Evolutionary conservation across 2,888 invertebrate genomes (phyloP).

Genomic region (Cephus pygmeus): DNA sequence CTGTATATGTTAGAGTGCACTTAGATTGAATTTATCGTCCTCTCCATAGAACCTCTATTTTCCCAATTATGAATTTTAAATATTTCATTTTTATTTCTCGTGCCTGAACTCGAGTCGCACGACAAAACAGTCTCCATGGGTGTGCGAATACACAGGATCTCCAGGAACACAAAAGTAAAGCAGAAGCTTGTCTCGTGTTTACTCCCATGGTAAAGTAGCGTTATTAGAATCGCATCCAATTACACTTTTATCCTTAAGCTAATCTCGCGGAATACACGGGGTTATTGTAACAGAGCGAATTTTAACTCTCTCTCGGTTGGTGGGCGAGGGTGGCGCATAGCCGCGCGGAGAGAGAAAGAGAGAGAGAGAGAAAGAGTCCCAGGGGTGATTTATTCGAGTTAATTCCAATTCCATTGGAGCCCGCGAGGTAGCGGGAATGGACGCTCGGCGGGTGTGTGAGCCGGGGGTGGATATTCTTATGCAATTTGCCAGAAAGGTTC

Average conservation of each 20-base stretch:
- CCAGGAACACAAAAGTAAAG: neutral
- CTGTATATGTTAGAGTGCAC: neutral
- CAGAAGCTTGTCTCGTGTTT: neutral
- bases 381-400: slow-evolving; percentile 64
- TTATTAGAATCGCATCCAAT: neutral
- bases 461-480: slow-evolving; percentile 64
- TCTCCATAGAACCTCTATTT: neutral
- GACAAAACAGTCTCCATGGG: neutral
- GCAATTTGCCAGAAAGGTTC: slow-evolving; percentile 68
- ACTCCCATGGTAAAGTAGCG: neutral
- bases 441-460: slow-evolving; percentile 37
- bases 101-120: neutral
- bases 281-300: slow-evolving; percentile 56
- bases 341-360: slow-evolving; percentile 44
- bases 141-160: neutral
- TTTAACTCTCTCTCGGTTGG: slow-evolving; percentile 48
- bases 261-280: slow-evolving; percentile 30
- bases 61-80: neutral
- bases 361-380: slow-evolving; percentile 46
- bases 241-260: neutral
- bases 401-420: slow-evolving; percentile 67
- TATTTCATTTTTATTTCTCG: neutral
- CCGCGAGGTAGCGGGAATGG: slow-evolving; percentile 43
- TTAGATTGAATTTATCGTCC: neutral
- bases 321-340: slow-evolving; percentile 12